These are phyloP conservation scores for Gymnodraco acuticeps DNA, from an alignment of 2,797 vertebrate genomes.

Conservation along the genomic window DNA sequence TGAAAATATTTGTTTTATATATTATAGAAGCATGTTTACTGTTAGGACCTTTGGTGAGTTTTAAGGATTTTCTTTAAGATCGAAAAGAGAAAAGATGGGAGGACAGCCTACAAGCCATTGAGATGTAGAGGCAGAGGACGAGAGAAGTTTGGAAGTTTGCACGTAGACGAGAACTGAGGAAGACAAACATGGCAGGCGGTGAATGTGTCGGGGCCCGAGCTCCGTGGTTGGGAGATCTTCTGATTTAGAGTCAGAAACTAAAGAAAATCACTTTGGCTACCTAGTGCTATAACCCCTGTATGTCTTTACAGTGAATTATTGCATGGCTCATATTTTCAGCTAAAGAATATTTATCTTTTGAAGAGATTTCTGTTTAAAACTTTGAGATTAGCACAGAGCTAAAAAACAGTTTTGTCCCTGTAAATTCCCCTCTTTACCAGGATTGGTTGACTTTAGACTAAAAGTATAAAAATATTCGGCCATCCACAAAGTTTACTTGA, in stretches of 20 bases:
- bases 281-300: slow-evolving; percentile 25
- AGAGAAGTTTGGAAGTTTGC: slow-evolving; percentile 72
- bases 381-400: slow-evolving; percentile 39
- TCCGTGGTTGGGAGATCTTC: slow-evolving; percentile 35
- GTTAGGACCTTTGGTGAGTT: slow-evolving; percentile 27
- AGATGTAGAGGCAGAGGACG: slow-evolving; percentile 38
- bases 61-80: slow-evolving; percentile 23
- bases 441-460: slow-evolving; percentile 43
- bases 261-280: slow-evolving; percentile 21
- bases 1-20: slow-evolving; percentile 35
- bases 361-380: slow-evolving; percentile 60
- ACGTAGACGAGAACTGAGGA: slow-evolving; percentile 65
- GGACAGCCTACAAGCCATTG: slow-evolving; percentile 44
- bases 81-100: slow-evolving; percentile 23
- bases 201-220: slow-evolving; percentile 56
- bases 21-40: slow-evolving; percentile 51
- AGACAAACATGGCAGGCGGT: slow-evolving; percentile 40
- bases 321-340: slow-evolving; percentile 44
- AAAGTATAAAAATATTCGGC: slow-evolving; percentile 36
- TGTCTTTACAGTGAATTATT: slow-evolving; percentile 44
- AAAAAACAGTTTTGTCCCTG: slow-evolving; percentile 18
- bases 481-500: slow-evolving; percentile 67
- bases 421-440: slow-evolving; percentile 29
- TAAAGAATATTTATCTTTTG: slow-evolving; percentile 41
- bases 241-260: slow-evolving; percentile 23